Base-by-base conservation (phyloP, 92 coral and sea anemone species). In the Phenganax marumi region DNA sequence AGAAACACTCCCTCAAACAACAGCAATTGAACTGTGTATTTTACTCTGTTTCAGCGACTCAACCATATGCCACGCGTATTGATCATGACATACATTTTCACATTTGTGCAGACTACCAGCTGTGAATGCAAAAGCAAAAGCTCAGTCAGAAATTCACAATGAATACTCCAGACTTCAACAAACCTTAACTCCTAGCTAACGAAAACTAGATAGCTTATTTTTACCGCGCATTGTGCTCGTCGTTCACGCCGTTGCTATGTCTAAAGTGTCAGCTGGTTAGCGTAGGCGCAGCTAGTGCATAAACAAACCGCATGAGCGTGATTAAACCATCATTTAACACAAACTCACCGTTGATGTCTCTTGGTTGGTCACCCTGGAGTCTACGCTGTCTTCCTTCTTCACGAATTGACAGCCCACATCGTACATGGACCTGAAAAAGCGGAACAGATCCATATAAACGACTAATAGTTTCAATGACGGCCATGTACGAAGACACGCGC, bases 361-460 rank as follows among this genome's bases (percentile, higher is more conserved):
- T 50, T 78, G 83, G 60, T 78, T 78, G 49, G 73, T 48, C 58
- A 60, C 83, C 73, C 63, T 78, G 21, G 52, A 48, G 18, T 78
- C 83, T 57, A 50, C 57, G 58, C 56, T 50, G 83, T 78, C 73
- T 60, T 78, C 83, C 66, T 78, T 78, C 83, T 78, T 78, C 53
- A 78, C 83, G 60, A 78, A 78, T 78, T 78, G 83, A 18, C 83
- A 78, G 46, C 83, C 83, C 50, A 78, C 83, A 78, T 78, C 83
- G 66, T 62, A 78, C 83, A 78, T 50, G 83, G 83, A 78, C 83
- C 83, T 78, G 58, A 78, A 78, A 53, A 78, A 78, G 52, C 83
- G 83, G 49, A 78, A 78, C 72, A 78, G 83, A 61, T 78, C 83
- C 83, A 78, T 78, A 23, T 78, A 63, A 66, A 66, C 46, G 46